Evolutionary conservation across 2,888 invertebrate species (phyloP), one percentile per base, ranked within the genome.

Genomic region (Thymelicus sylvestris): DNA sequence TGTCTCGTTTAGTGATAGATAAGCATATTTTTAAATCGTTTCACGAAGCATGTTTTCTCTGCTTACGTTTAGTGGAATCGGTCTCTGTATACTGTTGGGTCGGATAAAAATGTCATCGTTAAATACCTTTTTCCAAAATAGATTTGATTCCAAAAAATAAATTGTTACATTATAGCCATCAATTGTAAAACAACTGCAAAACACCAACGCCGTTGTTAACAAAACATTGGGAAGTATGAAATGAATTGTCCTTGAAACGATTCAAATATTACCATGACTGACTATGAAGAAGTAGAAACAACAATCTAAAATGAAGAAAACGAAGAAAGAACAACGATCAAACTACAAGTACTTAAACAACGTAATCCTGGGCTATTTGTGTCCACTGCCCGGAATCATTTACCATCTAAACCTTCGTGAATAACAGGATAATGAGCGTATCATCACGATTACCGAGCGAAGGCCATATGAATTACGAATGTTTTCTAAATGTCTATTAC

Each of bases 401-500:
- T 10, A 61, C 41, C 41, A 38, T 64, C 10, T 48, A 63, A 63
- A 64, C 50, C 64, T 50, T 64, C 19, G 8, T 12, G 39, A 15
- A 41, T 59, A 69, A 69, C 39, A 69, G 69, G 68, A 64, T 69
- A 64, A 69, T 69, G 38, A 57, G 48, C 57, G 47, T 59, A 64
- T 59, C 64, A 69, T 64, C 64, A 19, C n/a, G 57, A 57, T 55
- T 15, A 12, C 31, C 31, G 31, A 57, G 47, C 63, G 68, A 69
- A 69, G 68, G 68, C 52, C 63, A 39, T 64, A 19, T 10, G 57
- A 63, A 67, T 57, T 62, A 57, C 48, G 48, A 64, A 47, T 57
- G 63, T 50, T 57, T 69, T 69, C 47, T 69, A 69, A 64, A 64
- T 13, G 57, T 31, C 64, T 64, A 15, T 64, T 64, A 64, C 12